phyloP scores from a whole-genome alignment of 1,140 invertebrate species.

The Drosophila trapezifrons region DNA sequence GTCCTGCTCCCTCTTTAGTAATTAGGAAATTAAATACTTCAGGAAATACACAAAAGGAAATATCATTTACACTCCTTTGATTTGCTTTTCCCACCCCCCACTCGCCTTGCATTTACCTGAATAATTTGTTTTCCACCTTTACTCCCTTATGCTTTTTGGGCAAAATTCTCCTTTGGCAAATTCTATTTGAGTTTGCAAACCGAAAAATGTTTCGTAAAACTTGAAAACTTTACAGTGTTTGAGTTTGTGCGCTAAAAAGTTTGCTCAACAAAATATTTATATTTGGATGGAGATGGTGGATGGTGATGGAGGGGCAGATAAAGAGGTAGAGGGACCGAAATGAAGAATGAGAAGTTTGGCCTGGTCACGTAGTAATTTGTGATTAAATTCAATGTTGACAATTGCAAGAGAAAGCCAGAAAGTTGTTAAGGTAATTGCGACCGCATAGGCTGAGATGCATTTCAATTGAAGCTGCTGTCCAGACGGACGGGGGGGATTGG shows the following conservation, averaged over 20 bases:
- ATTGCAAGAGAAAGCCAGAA: slow-evolving; percentile 46
- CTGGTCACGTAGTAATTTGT: slow-evolving; percentile 66
- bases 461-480: slow-evolving; percentile 56
- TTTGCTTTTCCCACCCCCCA: slow-evolving; percentile 3
- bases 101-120: slow-evolving; percentile 20
- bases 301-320: background rate
- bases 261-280: slow-evolving; percentile 41
- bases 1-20: background rate
- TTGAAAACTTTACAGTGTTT: slow-evolving; percentile 36
- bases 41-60: slow-evolving; percentile 27
- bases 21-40: slow-evolving; percentile 37
- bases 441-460: slow-evolving; percentile 69
- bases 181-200: slow-evolving; percentile 25
- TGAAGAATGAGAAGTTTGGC: slow-evolving; percentile 1
- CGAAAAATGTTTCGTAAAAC: slow-evolving; percentile 24
- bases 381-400: slow-evolving; percentile 76
- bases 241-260: slow-evolving; percentile 43
- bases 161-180: slow-evolving; percentile 16
- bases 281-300: background rate
- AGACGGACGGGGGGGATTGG: background rate
- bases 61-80: slow-evolving; percentile 36
- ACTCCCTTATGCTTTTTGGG: background rate
- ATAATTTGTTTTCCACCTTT: slow-evolving; percentile 21
- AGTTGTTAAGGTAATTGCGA: slow-evolving; percentile 74
- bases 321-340: too few species aligned